Base-by-base conservation (phyloP, 2,888 invertebrate genomes). In the Clistopyga incitator region DNA sequence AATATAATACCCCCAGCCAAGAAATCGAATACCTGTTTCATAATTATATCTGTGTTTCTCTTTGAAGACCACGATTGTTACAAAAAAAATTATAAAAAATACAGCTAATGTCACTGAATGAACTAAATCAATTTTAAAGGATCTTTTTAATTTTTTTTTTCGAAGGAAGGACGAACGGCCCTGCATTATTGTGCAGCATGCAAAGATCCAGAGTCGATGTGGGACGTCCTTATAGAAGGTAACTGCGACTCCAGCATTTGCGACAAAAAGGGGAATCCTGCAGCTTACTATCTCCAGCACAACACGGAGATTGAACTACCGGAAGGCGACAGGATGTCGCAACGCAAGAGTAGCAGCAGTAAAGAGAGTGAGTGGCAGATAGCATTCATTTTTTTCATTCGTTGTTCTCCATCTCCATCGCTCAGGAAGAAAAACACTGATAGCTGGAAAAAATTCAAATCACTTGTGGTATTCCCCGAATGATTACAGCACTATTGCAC, bases 171-270 rank as follows among this genome's bases (percentile, higher is more conserved):
- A 45, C 92, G 96, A 86, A 96, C 95, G 1, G 94, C 96, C 2
- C 94, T 96, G 79, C 96, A 96, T 90, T 96, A 96, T 90, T 95
- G 95, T 50, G 95, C 95, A 0, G 95, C 95, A 80, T 94, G 95
- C 88, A 94, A 94, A 85, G 95, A 96, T 85, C 94, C 95, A 0
- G 94, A 94, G 13, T 92, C 93, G 4, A 94, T 95, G 85, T 96
- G 96, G 94, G 95, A 95, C 88, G 90, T 95, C 50, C 93, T 96
- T 84, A 92, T 95, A 70, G 94, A 94, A 71, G 95, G 95, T 25
- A 96, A 96, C 52, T 95, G 95, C 11, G 96, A 96, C 93, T 94
- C 95, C 3, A 94, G 95, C 81, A 92, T 94, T 42, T 93, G 95
- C 80, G 96, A 96, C 91, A 94, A 94, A 83, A 94, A 92, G 77